These are phyloP conservation scores for Cylindroiulus punctatus DNA, from an alignment of 2,888 invertebrate genomes.

Conservation along the genomic window DNA sequence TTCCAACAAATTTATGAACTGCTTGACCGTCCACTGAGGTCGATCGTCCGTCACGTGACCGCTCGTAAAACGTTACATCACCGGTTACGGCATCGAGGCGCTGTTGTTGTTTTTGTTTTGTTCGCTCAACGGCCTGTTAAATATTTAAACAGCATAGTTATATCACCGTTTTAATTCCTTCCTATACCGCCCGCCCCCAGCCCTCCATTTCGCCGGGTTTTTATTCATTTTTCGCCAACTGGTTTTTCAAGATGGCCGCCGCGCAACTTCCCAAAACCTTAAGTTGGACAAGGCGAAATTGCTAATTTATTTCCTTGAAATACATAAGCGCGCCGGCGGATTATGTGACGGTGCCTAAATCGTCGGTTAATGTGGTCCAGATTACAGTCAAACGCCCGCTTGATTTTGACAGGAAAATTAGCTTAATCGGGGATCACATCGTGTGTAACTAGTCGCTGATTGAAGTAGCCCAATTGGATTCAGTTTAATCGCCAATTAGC, in stretches of 20 bases:
- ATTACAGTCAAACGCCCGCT: too few species aligned
- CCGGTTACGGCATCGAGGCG: neutral
- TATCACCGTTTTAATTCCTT: neutral
- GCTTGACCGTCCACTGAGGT: neutral
- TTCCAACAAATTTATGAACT: neutral
- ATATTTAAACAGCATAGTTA: neutral
- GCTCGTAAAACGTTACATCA: neutral
- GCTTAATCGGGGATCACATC: too few species aligned
- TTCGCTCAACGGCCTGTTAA: neutral
- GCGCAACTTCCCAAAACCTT: neutral
- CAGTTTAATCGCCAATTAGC: too few species aligned
- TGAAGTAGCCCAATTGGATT: too few species aligned
- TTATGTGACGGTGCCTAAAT: neutral
- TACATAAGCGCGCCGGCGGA: neutral
- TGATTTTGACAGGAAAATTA: too few species aligned
- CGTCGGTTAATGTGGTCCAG: too few species aligned
- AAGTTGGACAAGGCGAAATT: neutral
- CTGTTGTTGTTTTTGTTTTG: neutral
- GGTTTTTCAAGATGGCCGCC: neutral
- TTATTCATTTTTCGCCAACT: neutral
- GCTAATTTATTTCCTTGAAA: slow-evolving; percentile 1
- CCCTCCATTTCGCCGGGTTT: neutral
- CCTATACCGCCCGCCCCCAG: neutral
- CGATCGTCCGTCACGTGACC: neutral
- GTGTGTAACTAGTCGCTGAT: too few species aligned